Evolutionary conservation across 2,113 vertebrate genomes (phyloP), one percentile per base, ranked within the genome.

Genomic region (Saguinus midas): DNA sequence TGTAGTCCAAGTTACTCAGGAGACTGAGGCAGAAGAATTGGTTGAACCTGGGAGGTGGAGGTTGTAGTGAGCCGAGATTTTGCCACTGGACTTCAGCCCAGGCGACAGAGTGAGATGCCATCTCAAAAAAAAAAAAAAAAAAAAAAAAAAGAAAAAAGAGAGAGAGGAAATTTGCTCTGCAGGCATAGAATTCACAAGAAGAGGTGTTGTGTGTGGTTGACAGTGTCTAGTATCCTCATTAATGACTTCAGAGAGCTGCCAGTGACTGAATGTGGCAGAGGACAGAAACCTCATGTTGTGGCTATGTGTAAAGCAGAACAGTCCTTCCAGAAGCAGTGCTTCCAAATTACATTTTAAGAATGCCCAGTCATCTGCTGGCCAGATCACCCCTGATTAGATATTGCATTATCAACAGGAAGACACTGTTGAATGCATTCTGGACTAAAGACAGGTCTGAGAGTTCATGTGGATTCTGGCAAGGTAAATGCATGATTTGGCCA

Each of bases 401-500:
- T 18, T 1, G 5, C 29, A 7, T 0, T 5, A 14, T 6, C 66
- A n/a, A 3, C 16, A 2, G 40, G 23, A 70, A 75, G 52, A 14
- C 0, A 3, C 57, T 0, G 0, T 8, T 8, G 2, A 11, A 37
- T 0, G 2, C 3, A 3, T 13, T 35, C 16, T 13, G 23, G 13
- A 94, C 40, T 45, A 40, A 85, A 64, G 78, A 68, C 4, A 48
- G 57, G n/a, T 55, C 43, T 48, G n/a, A 18, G 79, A 48, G 8
- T 50, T 57, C 45, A 12, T 6, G 0, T 16, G 1, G n/a, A 68
- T 8, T 52, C 80, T 45, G n/a, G 57, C 32, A 13, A 52, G 23
- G 17, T 29, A 35, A 8, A 14, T 12, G 70, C n/a, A 27, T 6
- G 0, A 14, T 32, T 27, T 57, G 84, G 82, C 52, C 55, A 3